Evolutionary conservation across 2,113 vertebrate genomes (phyloP), one percentile per base, ranked within the genome.

Genomic region (Todiramphus chloris): DNA sequence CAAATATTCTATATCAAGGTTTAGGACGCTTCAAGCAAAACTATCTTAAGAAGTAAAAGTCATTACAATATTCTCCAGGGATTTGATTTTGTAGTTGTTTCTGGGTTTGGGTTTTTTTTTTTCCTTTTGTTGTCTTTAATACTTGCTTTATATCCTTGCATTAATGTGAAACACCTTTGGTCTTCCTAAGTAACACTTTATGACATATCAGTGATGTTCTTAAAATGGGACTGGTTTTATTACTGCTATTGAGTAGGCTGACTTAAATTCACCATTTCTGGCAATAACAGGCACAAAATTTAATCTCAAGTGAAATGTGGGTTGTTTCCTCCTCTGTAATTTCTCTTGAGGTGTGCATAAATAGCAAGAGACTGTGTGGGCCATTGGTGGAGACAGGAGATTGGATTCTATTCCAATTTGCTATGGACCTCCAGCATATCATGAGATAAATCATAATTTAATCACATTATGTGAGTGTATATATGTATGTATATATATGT

Each of bases 161-260:
- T 66, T 59, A 41, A 15, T 21, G 16, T 81, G 82, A 83, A 95
- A 72, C 30, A 94, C 59, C 41, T 93, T 44, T 87, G 37, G 59
- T 91, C 44, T 91, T 89, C 51, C 13, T 27, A 56, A 83, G 41
- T n/a, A 73, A 39, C 27, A 18, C 30, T 92, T 83, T 53, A 35
- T 68, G 35, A 75, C 35, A 14, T 33, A 89, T 80, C 28, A 73
- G 59, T 67, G 9, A 58, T 58, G 18, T 50, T 72, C 33, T 83
- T 62, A 64, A 89, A 97, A 66, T 66, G 60, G 39, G 51, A n/a
- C 43, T 81, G 25, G 17, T 88, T 95, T 94, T 94, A 87, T 97
- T 96, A 76, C 39, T 35, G 39, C 39, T 83, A 9, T 83, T 90
- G 64, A 81, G 25, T 48, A 87, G 59, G 75, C 18, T 48, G 75